These are phyloP conservation scores for Calliphora vomitoria DNA, from an alignment of 2,888 invertebrate genomes.

Conservation along the genomic window DNA sequence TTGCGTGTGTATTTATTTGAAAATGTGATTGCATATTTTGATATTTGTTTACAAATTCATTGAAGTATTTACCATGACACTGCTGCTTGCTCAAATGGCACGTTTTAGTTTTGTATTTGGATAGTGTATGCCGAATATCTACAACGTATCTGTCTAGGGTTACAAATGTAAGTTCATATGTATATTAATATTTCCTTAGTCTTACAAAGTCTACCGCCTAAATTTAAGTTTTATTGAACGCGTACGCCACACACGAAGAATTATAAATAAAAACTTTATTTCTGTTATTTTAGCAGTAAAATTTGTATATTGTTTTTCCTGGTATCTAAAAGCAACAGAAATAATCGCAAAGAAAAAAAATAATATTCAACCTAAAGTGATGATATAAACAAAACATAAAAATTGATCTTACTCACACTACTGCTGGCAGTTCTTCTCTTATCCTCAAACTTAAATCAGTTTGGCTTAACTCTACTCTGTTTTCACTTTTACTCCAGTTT, in stretches of 20 bases:
- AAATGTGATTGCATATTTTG: not conserved
- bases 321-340: constrained; percentile 44
- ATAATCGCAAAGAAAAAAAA: constrained; percentile 38
- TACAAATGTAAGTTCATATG: not conserved
- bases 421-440: not conserved
- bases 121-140: constrained; percentile 8
- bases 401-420: constrained; percentile 34
- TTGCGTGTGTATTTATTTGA: not conserved
- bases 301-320: constrained; percentile 33
- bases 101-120: constrained; percentile 15
- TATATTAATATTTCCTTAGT: not conserved
- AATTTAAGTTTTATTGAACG: constrained; percentile 28
- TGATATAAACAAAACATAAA: constrained; percentile 59
- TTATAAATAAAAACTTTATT: constrained; percentile 22
- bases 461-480: not conserved
- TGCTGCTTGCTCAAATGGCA: not conserved
- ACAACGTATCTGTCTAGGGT: not conserved
- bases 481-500: constrained; percentile 1
- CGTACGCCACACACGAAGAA: constrained; percentile 26
- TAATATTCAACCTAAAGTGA: constrained; percentile 33
- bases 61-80: not conserved
- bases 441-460: not conserved
- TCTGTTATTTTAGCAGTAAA: constrained; percentile 16
- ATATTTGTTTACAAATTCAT: not conserved
- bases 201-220: constrained; percentile 6